Evolutionary conservation across 2,797 vertebrate species (phyloP).

Genomic region (Vireo griseus): DNA sequence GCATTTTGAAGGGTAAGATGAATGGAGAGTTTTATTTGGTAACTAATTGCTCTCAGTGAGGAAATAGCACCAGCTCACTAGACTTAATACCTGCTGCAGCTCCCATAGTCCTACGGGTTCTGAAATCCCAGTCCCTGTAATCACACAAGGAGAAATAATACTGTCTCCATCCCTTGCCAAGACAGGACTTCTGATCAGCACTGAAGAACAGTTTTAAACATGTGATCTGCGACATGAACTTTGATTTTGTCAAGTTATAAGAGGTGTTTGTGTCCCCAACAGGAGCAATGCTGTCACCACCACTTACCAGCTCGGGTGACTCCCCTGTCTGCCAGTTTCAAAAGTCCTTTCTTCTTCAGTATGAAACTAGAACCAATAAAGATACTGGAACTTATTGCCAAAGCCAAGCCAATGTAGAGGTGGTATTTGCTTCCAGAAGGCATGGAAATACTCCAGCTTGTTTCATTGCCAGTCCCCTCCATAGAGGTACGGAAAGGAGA

Average conservation of each 20-base stretch:
- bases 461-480: constrained; percentile 29
- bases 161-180: neutral
- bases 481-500: neutral
- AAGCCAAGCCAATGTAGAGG: constrained; percentile 70
- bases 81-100: neutral
- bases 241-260: neutral
- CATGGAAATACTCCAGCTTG: neutral
- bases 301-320: constrained; percentile 75
- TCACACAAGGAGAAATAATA: neutral
- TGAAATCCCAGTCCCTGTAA: neutral
- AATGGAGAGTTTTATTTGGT: neutral
- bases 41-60: neutral
- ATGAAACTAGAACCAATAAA: constrained; percentile 82
- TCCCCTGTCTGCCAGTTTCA: constrained; percentile 74
- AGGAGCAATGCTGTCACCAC: neutral
- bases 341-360: constrained; percentile 81
- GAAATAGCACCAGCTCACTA: neutral
- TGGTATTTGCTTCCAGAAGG: constrained; percentile 59
- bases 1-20: neutral
- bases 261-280: neutral
- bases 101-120: neutral
- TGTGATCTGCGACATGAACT: neutral
- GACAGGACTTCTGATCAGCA: neutral
- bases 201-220: fast-evolving
- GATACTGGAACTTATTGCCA: constrained; percentile 74